Base-by-base conservation (phyloP, 2,797 vertebrate species). In the Pampus argenteus region DNA sequence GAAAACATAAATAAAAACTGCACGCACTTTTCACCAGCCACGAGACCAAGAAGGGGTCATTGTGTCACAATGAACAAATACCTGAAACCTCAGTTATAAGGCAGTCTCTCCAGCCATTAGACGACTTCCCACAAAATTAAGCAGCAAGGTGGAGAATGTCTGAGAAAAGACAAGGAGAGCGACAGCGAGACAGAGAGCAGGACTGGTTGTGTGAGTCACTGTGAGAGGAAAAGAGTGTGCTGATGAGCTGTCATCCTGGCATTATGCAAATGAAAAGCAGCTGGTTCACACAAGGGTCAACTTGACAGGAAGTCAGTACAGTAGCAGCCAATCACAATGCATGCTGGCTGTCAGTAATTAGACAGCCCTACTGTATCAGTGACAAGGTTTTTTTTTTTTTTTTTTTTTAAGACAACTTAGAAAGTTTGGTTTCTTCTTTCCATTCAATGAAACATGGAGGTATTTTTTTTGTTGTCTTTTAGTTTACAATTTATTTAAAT, bases 221-320 rank as follows among this genome's bases (percentile, higher is more conserved):
- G 45, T 54, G 51, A 47, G 63, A 25, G 66, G 26, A 61, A 74
- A 50, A 79, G 34, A 66, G 52, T 54, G 78, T 49, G 81, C 83
- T 91, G 88, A 91, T 71, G 86, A 90, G 88, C 91, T 92, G 92
- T 92, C 90, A 88, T 78, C 66, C 68, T 45, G 23, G 76, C 78
- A 79, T 86, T 88, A 90, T 91, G 86, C 79, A 90, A 88, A 93
- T 88, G 81, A 69, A 67, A 86, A 89, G 85, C 81, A 84, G 83
- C 74, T 75, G 82, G 91, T 92, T 92, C 88, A 91, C 64, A 49
- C 66, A 62, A 60, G 80, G 90, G 90, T 91, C 89, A 92, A 75
- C 82, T 74, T 85, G 81, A 86, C 77, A 90, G 77, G 82, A 89
- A 89, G 84, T 84, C 75, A 64, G 68, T 63, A 47, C 72, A 66